A percentile compares a stretch with the other conserved stretches of the same genome.
Evolutionary conservation across 2,888 invertebrate genomes (phyloP).

Genomic region (Lymantria dispar): DNA sequence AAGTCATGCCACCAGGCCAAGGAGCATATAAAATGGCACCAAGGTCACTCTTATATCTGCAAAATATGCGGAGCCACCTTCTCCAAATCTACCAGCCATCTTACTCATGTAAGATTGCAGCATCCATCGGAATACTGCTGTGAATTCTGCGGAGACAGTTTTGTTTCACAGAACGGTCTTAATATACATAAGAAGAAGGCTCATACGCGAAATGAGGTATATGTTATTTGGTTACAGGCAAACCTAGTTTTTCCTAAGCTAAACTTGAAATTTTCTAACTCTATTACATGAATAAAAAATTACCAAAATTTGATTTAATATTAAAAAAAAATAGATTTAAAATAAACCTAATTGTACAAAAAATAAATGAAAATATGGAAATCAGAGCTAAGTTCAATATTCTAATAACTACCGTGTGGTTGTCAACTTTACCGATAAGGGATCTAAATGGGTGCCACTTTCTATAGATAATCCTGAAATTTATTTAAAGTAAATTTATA

Average conservation of each 20-base stretch:
- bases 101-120: conserved; percentile 57
- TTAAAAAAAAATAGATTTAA: too few species aligned
- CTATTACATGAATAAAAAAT: too few species aligned
- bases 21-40: conserved; percentile 63
- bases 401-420: too few species aligned
- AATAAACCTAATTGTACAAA: too few species aligned
- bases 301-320: too few species aligned
- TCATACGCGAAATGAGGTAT: conserved; percentile 42
- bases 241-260: background rate
- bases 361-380: too few species aligned
- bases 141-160: conserved; percentile 56
- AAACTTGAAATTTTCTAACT: background rate
- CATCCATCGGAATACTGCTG: conserved; percentile 56
- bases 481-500: too few species aligned
- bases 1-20: conserved; percentile 52
- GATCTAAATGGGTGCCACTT: too few species aligned
- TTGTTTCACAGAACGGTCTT: conserved; percentile 53
- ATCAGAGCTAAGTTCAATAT: too few species aligned
- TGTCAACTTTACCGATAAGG: too few species aligned
- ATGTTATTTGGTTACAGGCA: background rate
- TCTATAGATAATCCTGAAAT: too few species aligned
- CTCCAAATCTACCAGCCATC: conserved; percentile 53
- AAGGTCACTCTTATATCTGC: conserved; percentile 50
- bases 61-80: conserved; percentile 54
- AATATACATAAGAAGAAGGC: conserved; percentile 57